A percentile compares a stretch with the other conserved stretches of the same genome.
phyloP scores from a whole-genome alignment of 2,797 vertebrate genomes.

The Pseudomugil tenellus region DNA sequence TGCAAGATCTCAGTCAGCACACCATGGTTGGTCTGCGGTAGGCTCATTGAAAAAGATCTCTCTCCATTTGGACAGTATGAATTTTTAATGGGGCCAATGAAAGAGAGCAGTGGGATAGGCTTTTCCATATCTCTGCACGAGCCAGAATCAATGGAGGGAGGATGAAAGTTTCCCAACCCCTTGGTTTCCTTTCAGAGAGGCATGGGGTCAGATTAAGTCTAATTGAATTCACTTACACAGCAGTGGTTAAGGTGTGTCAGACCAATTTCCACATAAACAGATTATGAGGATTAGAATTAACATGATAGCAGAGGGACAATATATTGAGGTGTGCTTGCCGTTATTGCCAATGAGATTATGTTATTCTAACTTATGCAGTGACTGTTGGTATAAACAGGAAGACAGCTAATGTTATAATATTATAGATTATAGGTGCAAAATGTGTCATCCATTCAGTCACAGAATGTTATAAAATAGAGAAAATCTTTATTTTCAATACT shows the following conservation, averaged over 20 bases:
- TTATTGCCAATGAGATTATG: slow-evolving; percentile 15
- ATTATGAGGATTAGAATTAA: slow-evolving; percentile 70
- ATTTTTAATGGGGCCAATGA: slow-evolving; percentile 84
- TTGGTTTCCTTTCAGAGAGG: slow-evolving; percentile 75
- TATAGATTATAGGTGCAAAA: neutral
- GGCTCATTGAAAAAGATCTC: slow-evolving; percentile 71
- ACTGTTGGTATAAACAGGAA: slow-evolving; percentile 11
- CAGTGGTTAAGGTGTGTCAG: slow-evolving; percentile 74
- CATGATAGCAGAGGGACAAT: slow-evolving; percentile 40
- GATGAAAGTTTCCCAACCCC: slow-evolving; percentile 79
- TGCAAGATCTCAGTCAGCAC: slow-evolving; percentile 56
- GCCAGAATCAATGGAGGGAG: slow-evolving; percentile 79
- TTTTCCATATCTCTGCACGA: slow-evolving; percentile 81
- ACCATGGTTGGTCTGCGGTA: slow-evolving; percentile 53
- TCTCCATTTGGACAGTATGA: slow-evolving; percentile 76
- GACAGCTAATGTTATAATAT: neutral
- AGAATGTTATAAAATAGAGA: neutral
- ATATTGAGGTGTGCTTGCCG: slow-evolving; percentile 38
- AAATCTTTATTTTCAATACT: neutral
- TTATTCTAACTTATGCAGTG: slow-evolving; percentile 7
- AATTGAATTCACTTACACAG: slow-evolving; percentile 79
- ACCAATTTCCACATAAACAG: slow-evolving; percentile 59
- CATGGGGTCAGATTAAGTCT: slow-evolving; percentile 82
- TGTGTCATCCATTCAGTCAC: neutral
- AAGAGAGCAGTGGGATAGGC: slow-evolving; percentile 81